Conservation (phyloP, 2,888 invertebrate species). For the Acholoe squamosa region DNA sequence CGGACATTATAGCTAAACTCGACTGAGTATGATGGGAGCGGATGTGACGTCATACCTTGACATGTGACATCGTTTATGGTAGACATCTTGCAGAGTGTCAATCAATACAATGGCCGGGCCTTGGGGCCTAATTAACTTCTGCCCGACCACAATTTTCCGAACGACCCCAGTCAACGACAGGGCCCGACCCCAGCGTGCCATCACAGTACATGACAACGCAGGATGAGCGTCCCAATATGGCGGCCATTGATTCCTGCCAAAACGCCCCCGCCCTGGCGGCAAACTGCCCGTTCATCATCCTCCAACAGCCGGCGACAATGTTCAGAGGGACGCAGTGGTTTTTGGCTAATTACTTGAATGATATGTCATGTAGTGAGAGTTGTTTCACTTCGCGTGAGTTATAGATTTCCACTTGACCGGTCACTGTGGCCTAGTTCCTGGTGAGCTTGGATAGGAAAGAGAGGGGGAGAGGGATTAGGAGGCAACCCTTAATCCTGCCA, state of each 20-base stretch:
- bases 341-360: not conserved
- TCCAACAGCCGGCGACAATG: not conserved
- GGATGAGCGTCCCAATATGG: slow-evolving; percentile 17
- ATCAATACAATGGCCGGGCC: not conserved
- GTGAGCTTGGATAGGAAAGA: too few species aligned
- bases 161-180: not conserved
- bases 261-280: not conserved
- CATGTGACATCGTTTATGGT: slow-evolving; percentile 7
- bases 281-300: not conserved
- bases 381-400: not conserved
- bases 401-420: not conserved
- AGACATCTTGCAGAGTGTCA: slow-evolving; percentile 32
- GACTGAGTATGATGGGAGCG: not conserved
- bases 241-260: slow-evolving; percentile 8
- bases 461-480: too few species aligned
- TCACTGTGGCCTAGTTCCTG: not conserved
- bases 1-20: slow-evolving; percentile 1
- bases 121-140: slow-evolving; percentile 3
- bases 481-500: too few species aligned
- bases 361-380: not conserved
- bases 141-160: slow-evolving; percentile 27
- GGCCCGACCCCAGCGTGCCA: slow-evolving; percentile 5
- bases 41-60: not conserved
- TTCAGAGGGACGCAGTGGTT: not conserved
- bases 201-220: not conserved